Evolutionary conservation across 2,888 invertebrate species (phyloP), one percentile per base, ranked within the genome.

Genomic region (Odontocerum albicorne): DNA sequence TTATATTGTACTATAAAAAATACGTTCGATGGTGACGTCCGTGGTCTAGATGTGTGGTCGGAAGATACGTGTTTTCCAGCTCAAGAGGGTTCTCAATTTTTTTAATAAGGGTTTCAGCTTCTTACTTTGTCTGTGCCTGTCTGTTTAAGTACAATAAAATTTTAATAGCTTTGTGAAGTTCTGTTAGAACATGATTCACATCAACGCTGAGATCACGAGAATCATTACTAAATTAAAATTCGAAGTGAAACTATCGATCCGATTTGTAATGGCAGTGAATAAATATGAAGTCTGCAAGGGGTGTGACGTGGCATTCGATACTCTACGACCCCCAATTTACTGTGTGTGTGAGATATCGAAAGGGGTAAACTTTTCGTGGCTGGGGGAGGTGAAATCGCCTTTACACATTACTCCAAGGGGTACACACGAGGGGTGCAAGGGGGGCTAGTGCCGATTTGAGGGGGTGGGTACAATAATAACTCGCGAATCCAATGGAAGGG

Each of bases 261-360:
- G 20, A 33, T 33, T 45, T 45, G 33, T 33, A 45, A 45, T 35
- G 35, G 13, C 13, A 35, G 19, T 6, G 32, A 13, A 32, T 32
- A 32, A 32, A 32, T 32, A 32, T 12, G 15, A n/a, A n/a, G 10
- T 15, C 19, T 36, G 1, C 8, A 16, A 39, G 49, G 49, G 16
- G 15, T 39, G 39, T 38, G 38, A 36, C 35, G 35, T 35, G 17
- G 21, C 35, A 19, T 49, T 38, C 10, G 49, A 31, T 49, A 39
- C 38, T 38, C 39, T 49, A n/a, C 32, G 17, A 12, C 31, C 45
- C 45, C 31, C 15, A 16, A 31, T 31, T 38, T 4, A 12, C 7
- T 49, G 49, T 39, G 17, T 36, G 47, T 47, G 38, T 38, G 44
- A 45, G 17, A 38, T 52, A 52, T 59, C 52, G 55, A 55, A 59